Conservation (phyloP, 2,888 invertebrate genomes). For the Sinodicranocentrus sp. region DNA sequence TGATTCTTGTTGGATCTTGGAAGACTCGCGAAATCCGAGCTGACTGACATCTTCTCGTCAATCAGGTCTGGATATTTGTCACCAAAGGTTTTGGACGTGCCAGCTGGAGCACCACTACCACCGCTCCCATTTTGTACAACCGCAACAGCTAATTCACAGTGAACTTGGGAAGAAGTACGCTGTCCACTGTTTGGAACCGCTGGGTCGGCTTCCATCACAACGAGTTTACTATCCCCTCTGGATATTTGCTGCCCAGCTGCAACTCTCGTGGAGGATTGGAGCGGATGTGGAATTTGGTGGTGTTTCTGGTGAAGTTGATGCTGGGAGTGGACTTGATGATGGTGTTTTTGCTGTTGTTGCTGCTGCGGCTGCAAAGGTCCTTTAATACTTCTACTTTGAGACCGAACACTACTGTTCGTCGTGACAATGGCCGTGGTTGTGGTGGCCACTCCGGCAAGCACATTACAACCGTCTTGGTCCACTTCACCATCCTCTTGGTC, state of each 20-base stretch:
- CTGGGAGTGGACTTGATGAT: not conserved
- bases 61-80: slow-evolving; percentile 72
- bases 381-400: slow-evolving; percentile 21
- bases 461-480: slow-evolving; percentile 59
- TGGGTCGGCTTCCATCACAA: slow-evolving; percentile 2
- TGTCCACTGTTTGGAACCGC: not conserved
- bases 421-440: slow-evolving; percentile 53
- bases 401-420: not conserved
- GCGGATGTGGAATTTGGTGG: not conserved
- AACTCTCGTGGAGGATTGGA: slow-evolving; percentile 2
- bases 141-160: not conserved
- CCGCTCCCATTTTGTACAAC: slow-evolving; percentile 26
- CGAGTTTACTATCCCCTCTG: slow-evolving; percentile 6
- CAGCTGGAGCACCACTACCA: not conserved
- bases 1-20: slow-evolving; percentile 70
- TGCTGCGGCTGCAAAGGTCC: slow-evolving; percentile 40
- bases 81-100: slow-evolving; percentile 9
- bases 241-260: not conserved
- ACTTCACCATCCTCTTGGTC: slow-evolving; percentile 53
- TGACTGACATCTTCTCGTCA: slow-evolving; percentile 72
- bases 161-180: not conserved
- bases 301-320: too few species aligned
- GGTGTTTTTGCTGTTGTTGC: slow-evolving; percentile 26
- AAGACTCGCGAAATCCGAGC: slow-evolving; percentile 71
- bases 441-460: not conserved